A percentile compares a stretch with the other conserved stretches of the same genome.
phyloP scores from a whole-genome alignment of 1,140 invertebrate genomes.

The Drosophila pallidifrons region DNA sequence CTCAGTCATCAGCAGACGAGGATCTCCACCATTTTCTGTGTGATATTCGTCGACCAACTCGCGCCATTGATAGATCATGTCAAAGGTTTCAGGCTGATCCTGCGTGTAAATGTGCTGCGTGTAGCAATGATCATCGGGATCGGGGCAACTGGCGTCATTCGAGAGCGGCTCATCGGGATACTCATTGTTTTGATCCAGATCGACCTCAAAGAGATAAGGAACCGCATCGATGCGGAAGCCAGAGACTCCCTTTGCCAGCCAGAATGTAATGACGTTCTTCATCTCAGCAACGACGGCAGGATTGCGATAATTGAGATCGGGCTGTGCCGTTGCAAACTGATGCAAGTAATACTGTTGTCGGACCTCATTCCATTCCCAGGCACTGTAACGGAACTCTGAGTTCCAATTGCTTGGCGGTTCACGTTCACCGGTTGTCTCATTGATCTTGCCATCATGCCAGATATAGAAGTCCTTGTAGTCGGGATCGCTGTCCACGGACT shows the following conservation, averaged over 20 bases:
- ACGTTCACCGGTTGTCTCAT: constrained; percentile 71
- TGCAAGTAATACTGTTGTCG: constrained; percentile 88
- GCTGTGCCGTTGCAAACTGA: constrained; percentile 88
- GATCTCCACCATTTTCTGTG: constrained; percentile 85
- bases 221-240: constrained; percentile 90
- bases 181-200: constrained; percentile 85
- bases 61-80: constrained; percentile 88
- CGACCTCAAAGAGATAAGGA: constrained; percentile 87
- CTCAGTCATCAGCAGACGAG: constrained; percentile 88
- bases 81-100: constrained; percentile 87
- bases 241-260: constrained; percentile 90
- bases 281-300: constrained; percentile 86
- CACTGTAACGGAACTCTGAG: constrained; percentile 80
- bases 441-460: constrained; percentile 87
- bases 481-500: constrained; percentile 86
- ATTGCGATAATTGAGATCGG: constrained; percentile 90
- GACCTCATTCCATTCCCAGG: constrained; percentile 86
- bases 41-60: constrained; percentile 87
- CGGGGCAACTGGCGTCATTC: constrained; percentile 63
- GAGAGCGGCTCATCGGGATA: constrained; percentile 88
- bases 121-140: constrained; percentile 86
- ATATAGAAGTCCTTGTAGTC: constrained; percentile 90
- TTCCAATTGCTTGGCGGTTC: constrained; percentile 87
- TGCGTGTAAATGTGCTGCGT: constrained; percentile 88
- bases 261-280: constrained; percentile 88